Evolutionary conservation across 1,140 invertebrate genomes (phyloP).

Genomic region (Cyclina sinensis): DNA sequence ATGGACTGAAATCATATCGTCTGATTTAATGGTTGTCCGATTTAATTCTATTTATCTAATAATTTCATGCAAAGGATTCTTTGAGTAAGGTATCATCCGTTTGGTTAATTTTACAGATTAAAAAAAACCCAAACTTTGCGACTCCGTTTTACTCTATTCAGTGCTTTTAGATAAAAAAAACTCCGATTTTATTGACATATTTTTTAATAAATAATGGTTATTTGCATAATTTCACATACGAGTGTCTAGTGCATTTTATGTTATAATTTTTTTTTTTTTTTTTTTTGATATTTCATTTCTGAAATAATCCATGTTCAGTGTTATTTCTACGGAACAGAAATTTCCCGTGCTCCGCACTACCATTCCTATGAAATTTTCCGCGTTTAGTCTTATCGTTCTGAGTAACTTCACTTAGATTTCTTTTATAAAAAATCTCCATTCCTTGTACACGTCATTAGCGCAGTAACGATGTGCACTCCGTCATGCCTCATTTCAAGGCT

Average conservation of each 20-base stretch:
- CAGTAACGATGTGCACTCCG: not conserved
- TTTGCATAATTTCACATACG: not conserved
- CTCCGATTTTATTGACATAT: no score
- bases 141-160: no score
- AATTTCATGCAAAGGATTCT: no score
- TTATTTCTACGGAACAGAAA: no score
- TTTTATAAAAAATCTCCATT: not conserved
- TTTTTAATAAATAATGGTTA: not conserved
- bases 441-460: not conserved
- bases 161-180: no score
- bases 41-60: not conserved
- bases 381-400: not conserved
- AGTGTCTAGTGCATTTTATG: not conserved
- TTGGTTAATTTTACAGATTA: not conserved
- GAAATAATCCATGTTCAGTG: no score
- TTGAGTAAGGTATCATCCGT: not conserved
- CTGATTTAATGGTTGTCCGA: not conserved
- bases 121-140: no score
- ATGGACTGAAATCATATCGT: not conserved
- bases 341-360: no score
- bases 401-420: not conserved
- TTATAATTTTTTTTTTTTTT: no score
- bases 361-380: not conserved
- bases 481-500: slow-evolving; percentile 40
- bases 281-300: no score